phyloP scores from a whole-genome alignment of 92 coral and sea anemone genomes.

The Epizoanthus rinbou region DNA sequence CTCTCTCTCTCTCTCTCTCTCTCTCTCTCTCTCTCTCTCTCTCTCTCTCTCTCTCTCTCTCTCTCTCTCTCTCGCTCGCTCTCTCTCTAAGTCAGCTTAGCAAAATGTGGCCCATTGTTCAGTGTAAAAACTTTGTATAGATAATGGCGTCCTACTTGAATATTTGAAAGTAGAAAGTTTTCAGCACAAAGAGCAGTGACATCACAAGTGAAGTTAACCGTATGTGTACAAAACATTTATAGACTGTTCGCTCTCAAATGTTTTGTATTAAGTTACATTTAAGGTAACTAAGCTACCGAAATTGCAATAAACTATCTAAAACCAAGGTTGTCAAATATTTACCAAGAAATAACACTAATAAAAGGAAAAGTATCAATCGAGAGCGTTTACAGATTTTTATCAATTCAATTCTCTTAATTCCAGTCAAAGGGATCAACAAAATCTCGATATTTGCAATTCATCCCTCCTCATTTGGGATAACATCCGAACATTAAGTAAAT shows the following conservation, averaged over 20 bases:
- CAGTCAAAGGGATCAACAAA: conserved; percentile 3
- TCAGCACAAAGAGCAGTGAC: conserved; percentile 18
- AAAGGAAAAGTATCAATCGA: conserved; percentile 41
- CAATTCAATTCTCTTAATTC: conserved; percentile 17
- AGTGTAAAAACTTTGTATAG: conserved; percentile 5
- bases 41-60: too few relatives aligned
- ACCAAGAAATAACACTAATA: conserved; percentile 34
- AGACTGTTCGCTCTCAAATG: conserved; percentile 5
- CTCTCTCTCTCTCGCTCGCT: too few relatives aligned
- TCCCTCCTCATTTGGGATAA: background rate
- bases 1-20: too few relatives aligned
- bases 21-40: too few relatives aligned
- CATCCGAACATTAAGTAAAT: conserved; percentile 6
- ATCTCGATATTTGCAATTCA: background rate
- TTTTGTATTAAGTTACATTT: background rate
- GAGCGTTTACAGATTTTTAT: conserved; percentile 30
- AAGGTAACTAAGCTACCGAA: conserved; percentile 37
- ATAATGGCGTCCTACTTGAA: conserved; percentile 20
- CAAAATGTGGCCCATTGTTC: conserved; percentile 34
- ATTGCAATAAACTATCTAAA: conserved; percentile 25
- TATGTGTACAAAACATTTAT: conserved; percentile 23
- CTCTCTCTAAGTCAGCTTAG: background rate
- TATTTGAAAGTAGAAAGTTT: background rate
- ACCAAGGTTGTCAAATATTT: conserved; percentile 43
- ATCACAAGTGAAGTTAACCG: conserved; percentile 5